Conservation (phyloP, 2,113 vertebrate species). For the Anarrhichthys ocellatus region DNA sequence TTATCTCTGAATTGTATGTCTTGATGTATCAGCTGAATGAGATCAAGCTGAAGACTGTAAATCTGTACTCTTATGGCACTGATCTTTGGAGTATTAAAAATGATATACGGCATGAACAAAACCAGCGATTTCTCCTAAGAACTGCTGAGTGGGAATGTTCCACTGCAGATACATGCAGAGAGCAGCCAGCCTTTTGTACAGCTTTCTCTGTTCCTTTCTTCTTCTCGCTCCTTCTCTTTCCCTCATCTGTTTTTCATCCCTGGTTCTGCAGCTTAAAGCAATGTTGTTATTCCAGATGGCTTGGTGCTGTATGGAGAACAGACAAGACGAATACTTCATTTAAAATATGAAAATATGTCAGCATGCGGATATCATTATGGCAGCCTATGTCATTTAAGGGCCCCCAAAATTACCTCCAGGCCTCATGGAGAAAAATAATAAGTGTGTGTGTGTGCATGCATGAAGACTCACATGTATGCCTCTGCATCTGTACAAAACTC, state of each 20-base stretch:
- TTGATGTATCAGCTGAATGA: constrained; percentile 43
- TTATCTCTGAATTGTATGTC: constrained; percentile 28
- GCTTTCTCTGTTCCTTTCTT: constrained; percentile 25
- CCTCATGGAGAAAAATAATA: constrained; percentile 50
- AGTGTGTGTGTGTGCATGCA: constrained; percentile 42
- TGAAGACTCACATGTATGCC: constrained; percentile 51
- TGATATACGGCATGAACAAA: constrained; percentile 35
- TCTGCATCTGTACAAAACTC: constrained; percentile 45
- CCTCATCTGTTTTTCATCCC: constrained; percentile 52
- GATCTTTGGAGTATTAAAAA: constrained; percentile 56
- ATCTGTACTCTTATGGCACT: constrained; percentile 37
- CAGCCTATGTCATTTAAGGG: constrained; percentile 65
- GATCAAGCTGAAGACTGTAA: constrained; percentile 38
- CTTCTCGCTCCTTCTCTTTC: constrained; percentile 28
- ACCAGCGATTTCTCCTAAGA: constrained; percentile 36
- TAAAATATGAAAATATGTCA: constrained; percentile 73
- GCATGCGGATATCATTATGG: constrained; percentile 74
- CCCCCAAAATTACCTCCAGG: constrained; percentile 69
- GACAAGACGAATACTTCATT: constrained; percentile 64
- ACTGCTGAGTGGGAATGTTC: constrained; percentile 56
- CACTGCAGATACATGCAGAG: constrained; percentile 29
- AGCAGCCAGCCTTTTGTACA: constrained; percentile 27
- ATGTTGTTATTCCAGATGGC: constrained; percentile 70
- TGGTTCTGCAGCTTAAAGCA: constrained; percentile 49
- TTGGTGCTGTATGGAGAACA: constrained; percentile 51